A percentile compares a stretch with the other conserved stretches of the same genome.
These are phyloP conservation scores for Polypterus bichir DNA, from an alignment of 2,113 vertebrate genomes.

Conservation along the genomic window DNA sequence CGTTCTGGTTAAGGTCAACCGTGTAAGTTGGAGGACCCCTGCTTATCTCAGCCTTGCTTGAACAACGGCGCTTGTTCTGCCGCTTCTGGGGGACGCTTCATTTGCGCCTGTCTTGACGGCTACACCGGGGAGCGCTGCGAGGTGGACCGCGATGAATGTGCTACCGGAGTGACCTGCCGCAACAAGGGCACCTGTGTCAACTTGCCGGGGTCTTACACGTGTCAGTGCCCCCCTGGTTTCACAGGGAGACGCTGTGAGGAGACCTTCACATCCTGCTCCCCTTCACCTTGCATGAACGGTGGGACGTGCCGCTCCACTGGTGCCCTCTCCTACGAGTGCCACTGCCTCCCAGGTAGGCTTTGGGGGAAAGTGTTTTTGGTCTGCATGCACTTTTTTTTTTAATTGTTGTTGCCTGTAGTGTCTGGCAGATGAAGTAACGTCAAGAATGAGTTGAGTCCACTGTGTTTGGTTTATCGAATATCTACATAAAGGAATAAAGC, in stretches of 20 bases:
- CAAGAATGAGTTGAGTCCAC: no score
- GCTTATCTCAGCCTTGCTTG: conserved; percentile 69
- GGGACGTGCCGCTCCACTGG: conserved; percentile 75
- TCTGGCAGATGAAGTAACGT: no score
- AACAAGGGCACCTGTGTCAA: conserved; percentile 66
- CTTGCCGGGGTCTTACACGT: conserved; percentile 64
- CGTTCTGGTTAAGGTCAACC: conserved; percentile 42
- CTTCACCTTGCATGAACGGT: conserved; percentile 75
- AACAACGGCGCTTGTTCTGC: conserved; percentile 67
- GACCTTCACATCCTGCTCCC: conserved; percentile 62
- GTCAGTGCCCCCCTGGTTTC: conserved; percentile 60
- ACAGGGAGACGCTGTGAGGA: conserved; percentile 72
- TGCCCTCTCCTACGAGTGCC: conserved; percentile 73
- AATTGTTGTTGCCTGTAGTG: no score
- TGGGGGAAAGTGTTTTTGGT: no score
- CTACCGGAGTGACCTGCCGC: conserved; percentile 43
- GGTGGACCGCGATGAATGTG: conserved; percentile 72
- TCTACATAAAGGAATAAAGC: no score
- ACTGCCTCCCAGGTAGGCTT: conserved; percentile 74
- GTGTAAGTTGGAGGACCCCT: conserved; percentile 75
- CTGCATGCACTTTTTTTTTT: no score
- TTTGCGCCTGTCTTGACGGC: conserved; percentile 61
- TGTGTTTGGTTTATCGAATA: no score
- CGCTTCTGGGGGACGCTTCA: conserved; percentile 51
- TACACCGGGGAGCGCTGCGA: conserved; percentile 66